Percentiles rank a stretch among this genome's conserved stretches.
Conservation (phyloP, 2,797 vertebrate genomes). For the Rhodeus uyekii region DNA sequence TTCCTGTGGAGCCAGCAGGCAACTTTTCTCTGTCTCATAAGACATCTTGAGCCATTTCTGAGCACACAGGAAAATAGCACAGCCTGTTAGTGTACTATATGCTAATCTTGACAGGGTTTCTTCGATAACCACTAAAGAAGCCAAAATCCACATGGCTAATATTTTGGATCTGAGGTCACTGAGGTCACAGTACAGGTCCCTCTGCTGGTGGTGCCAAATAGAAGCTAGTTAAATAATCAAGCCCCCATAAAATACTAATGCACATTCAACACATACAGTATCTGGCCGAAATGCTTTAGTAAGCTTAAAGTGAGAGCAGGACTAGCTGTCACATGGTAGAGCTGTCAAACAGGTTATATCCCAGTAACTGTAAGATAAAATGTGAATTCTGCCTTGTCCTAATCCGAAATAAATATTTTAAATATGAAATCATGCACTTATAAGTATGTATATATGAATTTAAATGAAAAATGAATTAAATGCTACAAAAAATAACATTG, state of each 20-base stretch:
- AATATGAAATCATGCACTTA: not conserved
- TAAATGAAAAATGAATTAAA: not conserved
- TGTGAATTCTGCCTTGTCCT: not conserved
- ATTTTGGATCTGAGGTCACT: conserved; percentile 47
- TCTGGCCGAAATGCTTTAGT: not conserved
- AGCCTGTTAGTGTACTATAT: not conserved
- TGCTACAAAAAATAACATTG: not conserved
- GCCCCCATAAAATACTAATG: not conserved
- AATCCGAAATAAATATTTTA: not conserved
- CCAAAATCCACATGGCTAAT: conserved; percentile 58
- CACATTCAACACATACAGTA: not conserved
- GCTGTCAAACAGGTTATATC: not conserved
- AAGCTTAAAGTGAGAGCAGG: not conserved
- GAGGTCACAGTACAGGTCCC: conserved; percentile 12
- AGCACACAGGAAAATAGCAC: not conserved
- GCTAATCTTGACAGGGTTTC: not conserved
- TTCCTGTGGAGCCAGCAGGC: conserved; percentile 68
- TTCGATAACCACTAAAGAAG: not conserved
- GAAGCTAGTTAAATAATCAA: conserved; percentile 15
- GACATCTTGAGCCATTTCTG: conserved; percentile 81
- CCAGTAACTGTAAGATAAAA: not conserved
- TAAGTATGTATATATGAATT: not conserved
- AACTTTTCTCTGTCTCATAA: conserved; percentile 71
- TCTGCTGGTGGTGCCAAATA: conserved; percentile 21
- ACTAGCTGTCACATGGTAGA: not conserved